Conservation (phyloP, 2,113 vertebrate genomes). For the Rhombomys opimus region DNA sequence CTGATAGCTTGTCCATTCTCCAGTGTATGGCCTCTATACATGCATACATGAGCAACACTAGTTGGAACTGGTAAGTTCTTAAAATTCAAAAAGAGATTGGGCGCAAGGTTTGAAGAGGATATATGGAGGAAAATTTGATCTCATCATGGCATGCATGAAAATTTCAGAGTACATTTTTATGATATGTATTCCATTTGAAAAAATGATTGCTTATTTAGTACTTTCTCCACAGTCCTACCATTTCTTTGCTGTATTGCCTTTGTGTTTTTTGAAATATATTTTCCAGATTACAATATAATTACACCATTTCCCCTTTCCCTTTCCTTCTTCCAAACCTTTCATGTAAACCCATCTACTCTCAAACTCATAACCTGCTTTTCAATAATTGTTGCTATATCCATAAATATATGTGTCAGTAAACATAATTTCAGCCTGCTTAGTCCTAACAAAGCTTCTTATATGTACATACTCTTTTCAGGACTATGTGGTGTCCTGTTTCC, state of each 20-base stretch:
- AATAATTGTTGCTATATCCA: too few species aligned
- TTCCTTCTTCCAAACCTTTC: not conserved
- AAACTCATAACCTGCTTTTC: not conserved
- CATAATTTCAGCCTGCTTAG: not conserved
- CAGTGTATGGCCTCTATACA: not conserved
- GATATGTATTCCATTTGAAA: not conserved
- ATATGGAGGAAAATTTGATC: not conserved
- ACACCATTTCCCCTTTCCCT: not conserved
- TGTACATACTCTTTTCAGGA: not conserved
- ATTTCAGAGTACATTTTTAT: not conserved
- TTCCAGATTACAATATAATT: not conserved
- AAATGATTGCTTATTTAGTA: not conserved
- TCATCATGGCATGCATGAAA: not conserved
- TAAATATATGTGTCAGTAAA: not conserved
- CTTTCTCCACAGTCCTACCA: fast-evolving
- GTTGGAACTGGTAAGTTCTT: not conserved
- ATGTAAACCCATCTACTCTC: not conserved
- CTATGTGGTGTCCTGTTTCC: not conserved
- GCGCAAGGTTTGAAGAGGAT: too few species aligned
- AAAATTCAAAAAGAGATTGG: not conserved
- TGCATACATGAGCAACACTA: not conserved
- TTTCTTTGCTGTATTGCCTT: not conserved
- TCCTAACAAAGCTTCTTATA: not conserved
- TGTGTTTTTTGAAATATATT: not conserved
- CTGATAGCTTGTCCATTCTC: not conserved